phyloP scores from a whole-genome alignment of 2,797 vertebrate genomes.

The Scarus forsteni region DNA sequence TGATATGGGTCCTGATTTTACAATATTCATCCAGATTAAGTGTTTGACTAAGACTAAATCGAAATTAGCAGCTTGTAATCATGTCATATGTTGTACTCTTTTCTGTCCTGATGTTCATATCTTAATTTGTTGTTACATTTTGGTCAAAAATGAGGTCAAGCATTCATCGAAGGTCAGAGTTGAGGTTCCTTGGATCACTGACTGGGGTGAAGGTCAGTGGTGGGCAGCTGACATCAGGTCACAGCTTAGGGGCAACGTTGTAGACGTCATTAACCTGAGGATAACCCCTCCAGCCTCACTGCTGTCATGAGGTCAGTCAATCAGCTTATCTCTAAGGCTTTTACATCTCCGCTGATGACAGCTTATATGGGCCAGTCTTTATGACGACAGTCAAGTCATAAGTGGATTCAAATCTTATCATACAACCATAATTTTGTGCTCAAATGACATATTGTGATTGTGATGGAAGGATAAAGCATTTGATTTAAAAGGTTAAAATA shows the following conservation, averaged over 20 bases:
- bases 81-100: background rate
- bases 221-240: conserved; percentile 64
- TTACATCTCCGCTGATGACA: conserved; percentile 58
- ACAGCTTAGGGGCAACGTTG: conserved; percentile 48
- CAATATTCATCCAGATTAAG: no score
- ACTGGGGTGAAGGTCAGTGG: conserved; percentile 50
- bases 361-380: conserved; percentile 20
- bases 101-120: background rate
- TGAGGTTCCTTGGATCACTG: conserved; percentile 20
- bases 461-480: background rate
- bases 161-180: conserved; percentile 48
- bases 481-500: no score
- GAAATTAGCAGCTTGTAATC: no score
- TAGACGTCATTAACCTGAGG: conserved; percentile 66
- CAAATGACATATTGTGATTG: no score
- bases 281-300: conserved; percentile 51
- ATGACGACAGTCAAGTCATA: conserved; percentile 11
- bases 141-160: conserved; percentile 31
- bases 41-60: no score
- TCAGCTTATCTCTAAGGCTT: conserved; percentile 40
- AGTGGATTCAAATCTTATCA: conserved; percentile 4
- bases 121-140: conserved; percentile 12
- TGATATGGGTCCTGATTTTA: no score
- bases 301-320: conserved; percentile 66
- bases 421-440: conserved; percentile 13